These are phyloP conservation scores for Actenoides hombroni DNA, from an alignment of 2,113 vertebrate species.

Conservation along the genomic window DNA sequence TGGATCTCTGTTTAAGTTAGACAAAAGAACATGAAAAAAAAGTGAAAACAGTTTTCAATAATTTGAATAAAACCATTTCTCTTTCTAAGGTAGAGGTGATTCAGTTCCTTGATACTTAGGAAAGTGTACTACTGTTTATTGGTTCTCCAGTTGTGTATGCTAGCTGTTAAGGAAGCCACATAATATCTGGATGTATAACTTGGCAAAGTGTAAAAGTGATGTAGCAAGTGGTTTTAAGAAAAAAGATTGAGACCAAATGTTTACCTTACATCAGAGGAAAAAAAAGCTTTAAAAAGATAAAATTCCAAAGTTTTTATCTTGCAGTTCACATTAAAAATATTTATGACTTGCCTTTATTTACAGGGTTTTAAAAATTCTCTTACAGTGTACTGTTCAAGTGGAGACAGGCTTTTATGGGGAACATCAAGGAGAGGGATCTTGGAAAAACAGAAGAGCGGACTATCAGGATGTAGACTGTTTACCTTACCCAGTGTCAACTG, in stretches of 20 bases:
- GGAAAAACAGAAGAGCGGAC: constrained; percentile 56
- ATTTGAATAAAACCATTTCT: background rate
- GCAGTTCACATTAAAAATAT: constrained; percentile 6
- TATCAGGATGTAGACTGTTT: constrained; percentile 57
- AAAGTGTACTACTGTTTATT: background rate
- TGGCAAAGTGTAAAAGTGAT: background rate
- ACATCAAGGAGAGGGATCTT: constrained; percentile 46
- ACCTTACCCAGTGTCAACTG: constrained; percentile 59
- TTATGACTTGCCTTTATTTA: constrained; percentile 51
- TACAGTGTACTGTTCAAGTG: constrained; percentile 69
- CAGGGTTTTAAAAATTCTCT: constrained; percentile 61
- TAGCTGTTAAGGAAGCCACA: background rate
- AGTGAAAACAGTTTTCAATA: background rate
- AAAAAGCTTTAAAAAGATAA: background rate
- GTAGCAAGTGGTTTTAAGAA: background rate
- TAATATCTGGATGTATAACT: background rate
- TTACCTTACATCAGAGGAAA: background rate
- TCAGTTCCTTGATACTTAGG: background rate
- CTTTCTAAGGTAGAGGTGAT: background rate
- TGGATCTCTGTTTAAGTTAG: background rate
- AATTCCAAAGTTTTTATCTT: background rate
- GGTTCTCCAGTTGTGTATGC: background rate
- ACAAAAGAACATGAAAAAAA: background rate
- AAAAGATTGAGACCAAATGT: background rate
- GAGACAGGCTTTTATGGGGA: constrained; percentile 54